phyloP scores from a whole-genome alignment of 2,113 vertebrate genomes.

The Lepidothrix coronata region DNA sequence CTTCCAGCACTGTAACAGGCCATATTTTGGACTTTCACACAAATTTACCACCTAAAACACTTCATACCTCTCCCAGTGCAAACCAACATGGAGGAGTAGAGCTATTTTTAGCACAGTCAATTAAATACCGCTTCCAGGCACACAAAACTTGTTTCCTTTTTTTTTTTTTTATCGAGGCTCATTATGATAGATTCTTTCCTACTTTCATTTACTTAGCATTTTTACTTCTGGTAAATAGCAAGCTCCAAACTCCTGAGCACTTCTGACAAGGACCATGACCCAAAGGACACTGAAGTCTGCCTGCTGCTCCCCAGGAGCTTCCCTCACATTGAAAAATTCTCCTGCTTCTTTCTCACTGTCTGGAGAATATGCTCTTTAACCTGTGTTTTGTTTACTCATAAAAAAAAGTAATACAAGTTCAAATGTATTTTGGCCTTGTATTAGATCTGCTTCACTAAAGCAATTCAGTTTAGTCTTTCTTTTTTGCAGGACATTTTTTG shows the following conservation, averaged over 20 bases:
- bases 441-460: background rate
- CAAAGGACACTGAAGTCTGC: background rate
- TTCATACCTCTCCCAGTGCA: background rate
- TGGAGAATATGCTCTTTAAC: background rate
- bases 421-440: background rate
- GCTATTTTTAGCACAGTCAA: background rate
- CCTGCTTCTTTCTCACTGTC: background rate
- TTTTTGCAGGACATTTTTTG: background rate
- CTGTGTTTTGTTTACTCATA: background rate
- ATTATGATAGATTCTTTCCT: background rate
- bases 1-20: background rate
- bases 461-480: background rate
- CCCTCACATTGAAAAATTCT: background rate
- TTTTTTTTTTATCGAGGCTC: background rate
- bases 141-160: background rate
- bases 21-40: rapidly evolving
- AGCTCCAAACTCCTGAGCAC: background rate
- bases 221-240: background rate
- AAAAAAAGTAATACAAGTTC: background rate
- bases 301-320: background rate
- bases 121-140: background rate
- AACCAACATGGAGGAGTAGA: background rate
- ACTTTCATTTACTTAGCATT: background rate
- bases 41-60: background rate
- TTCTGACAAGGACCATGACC: background rate